Evolutionary conservation across 2,888 invertebrate species (phyloP), one percentile per base, ranked within the genome.

Genomic region (Flexamia atlantica): DNA sequence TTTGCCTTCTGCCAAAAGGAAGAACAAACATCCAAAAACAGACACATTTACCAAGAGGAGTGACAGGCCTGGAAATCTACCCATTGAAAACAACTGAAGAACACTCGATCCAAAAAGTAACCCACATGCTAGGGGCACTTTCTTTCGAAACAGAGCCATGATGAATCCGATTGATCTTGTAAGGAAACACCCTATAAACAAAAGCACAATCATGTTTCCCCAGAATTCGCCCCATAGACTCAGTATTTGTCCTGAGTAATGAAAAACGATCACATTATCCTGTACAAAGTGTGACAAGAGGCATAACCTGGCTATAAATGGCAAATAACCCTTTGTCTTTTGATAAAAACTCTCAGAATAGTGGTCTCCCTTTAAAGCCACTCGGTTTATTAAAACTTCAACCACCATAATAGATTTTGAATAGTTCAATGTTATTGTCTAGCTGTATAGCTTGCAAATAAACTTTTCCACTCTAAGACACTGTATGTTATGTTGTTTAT

Each of bases 291-390:
- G 14, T 30, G 64, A 64, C 30, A 64, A 64, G 4, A 64, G 64
- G 20, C 64, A 64, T 10, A 25, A 14, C 30, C 64, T 64, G 7
- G 64, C 64, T 28, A 64, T 30, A 12, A 64, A 64, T 25, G 64
- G 64, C 30, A 64, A 80, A 32, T 80, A 80, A 17, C 2, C 25
- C 30, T 80, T 46, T 28, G 80, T 80, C 12, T 53, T 46, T 4
- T 23, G 14, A 28, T 23, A 50, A 20, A 36, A 28, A 28, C 23
- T 28, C 2, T 50, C 50, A 53, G 25, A 46, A 50, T 20, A 23
- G 5, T 1, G 46, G 12, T 74, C 50, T 1, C 32, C 12, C 68
- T 42, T 80, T 42, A 74, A 87, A 83, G 87, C 23, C 10, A 53
- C 2, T 10, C 23, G 53, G 2, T 20, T 23, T 3, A 53, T n/a